Conservation (phyloP, 2,113 vertebrate genomes). For the Rhizomys pruinosus region DNA sequence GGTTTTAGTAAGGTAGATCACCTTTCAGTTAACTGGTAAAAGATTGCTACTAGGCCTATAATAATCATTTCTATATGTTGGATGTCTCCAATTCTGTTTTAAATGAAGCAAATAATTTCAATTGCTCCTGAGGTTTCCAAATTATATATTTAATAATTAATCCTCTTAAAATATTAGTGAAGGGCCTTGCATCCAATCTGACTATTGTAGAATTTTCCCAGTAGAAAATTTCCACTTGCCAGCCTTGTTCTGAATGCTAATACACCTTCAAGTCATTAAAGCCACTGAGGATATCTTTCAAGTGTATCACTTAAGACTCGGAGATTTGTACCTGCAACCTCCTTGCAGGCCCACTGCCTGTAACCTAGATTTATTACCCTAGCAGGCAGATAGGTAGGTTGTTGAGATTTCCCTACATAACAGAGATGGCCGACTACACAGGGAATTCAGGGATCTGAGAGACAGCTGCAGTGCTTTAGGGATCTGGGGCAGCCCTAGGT, state of each 20-base stretch:
- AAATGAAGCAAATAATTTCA: slow-evolving; percentile 50
- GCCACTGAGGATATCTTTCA: not conserved
- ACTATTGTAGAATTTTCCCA: slow-evolving; percentile 29
- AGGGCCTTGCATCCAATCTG: slow-evolving; percentile 37
- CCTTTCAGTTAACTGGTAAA: slow-evolving; percentile 85
- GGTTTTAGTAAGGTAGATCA: slow-evolving; percentile 85
- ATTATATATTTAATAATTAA: slow-evolving; percentile 41
- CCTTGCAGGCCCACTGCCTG: not conserved
- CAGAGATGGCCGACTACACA: not conserved
- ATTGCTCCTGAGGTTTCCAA: slow-evolving; percentile 39
- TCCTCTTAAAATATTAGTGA: slow-evolving; percentile 45
- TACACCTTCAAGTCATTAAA: not conserved
- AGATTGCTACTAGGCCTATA: slow-evolving; percentile 83
- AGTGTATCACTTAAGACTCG: not conserved
- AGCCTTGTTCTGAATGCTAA: slow-evolving; percentile 31
- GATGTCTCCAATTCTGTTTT: slow-evolving; percentile 85
- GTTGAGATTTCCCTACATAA: not conserved
- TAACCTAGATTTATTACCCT: not conserved
- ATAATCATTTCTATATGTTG: slow-evolving; percentile 83
- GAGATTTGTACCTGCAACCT: not conserved
- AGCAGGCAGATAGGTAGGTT: not conserved
- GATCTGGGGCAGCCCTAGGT: not conserved
- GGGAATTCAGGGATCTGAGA: not conserved
- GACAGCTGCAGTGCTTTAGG: not conserved
- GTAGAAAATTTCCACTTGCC: slow-evolving; percentile 19